phyloP scores from a whole-genome alignment of 2,797 vertebrate species.

The Leptoclinus maculatus region DNA sequence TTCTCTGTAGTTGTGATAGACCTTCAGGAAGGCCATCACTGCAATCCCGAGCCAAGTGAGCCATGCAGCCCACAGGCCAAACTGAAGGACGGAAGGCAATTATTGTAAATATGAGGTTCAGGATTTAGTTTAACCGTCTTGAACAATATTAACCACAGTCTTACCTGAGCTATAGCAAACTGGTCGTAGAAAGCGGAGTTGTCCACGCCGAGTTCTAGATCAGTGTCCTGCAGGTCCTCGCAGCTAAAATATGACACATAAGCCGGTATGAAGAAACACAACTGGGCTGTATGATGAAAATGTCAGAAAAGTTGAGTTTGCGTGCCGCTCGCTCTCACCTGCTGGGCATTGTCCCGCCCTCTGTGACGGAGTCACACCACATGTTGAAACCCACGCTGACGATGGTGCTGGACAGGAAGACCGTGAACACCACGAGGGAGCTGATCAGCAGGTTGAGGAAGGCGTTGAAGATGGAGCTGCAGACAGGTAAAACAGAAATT shows the following conservation, averaged over 20 bases:
- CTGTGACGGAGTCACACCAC: slow-evolving; percentile 96
- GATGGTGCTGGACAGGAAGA: slow-evolving; percentile 97
- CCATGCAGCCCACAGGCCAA: slow-evolving; percentile 97
- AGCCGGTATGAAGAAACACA: background rate
- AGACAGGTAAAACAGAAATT: slow-evolving; percentile 13
- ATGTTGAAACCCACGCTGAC: slow-evolving; percentile 97
- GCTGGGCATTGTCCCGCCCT: slow-evolving; percentile 90
- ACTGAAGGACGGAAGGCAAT: slow-evolving; percentile 78
- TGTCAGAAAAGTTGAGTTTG: background rate
- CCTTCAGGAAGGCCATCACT: slow-evolving; percentile 94
- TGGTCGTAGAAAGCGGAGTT: slow-evolving; percentile 97
- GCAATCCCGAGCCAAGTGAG: slow-evolving; percentile 95
- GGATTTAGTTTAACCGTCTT: background rate
- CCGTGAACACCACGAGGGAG: slow-evolving; percentile 91
- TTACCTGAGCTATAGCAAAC: slow-evolving; percentile 95
- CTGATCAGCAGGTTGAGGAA: slow-evolving; percentile 97
- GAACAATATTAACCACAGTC: background rate
- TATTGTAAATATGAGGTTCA: background rate
- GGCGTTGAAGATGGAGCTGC: slow-evolving; percentile 94
- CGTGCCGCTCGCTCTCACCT: slow-evolving; percentile 82
- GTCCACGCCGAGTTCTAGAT: slow-evolving; percentile 93
- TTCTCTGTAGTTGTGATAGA: slow-evolving; percentile 95
- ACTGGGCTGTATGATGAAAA: background rate
- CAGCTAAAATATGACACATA: slow-evolving; percentile 83
- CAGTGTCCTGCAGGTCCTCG: slow-evolving; percentile 92